These are phyloP conservation scores for Taenioides sp. DNA, from an alignment of 2,797 vertebrate genomes.

Conservation along the genomic window DNA sequence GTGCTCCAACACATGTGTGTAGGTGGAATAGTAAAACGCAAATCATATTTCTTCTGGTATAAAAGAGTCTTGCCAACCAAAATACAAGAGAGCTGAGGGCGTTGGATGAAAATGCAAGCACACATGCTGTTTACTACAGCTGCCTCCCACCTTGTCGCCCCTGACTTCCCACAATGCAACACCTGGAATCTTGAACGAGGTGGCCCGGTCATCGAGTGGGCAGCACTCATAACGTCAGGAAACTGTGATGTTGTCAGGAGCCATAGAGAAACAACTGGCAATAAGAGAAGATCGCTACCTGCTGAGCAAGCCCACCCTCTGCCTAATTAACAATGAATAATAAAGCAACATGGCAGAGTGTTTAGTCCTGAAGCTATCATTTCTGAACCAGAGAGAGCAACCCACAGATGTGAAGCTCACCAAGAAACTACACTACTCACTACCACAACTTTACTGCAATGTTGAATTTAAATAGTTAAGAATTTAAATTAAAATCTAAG, in stretches of 20 bases:
- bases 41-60: slow-evolving; percentile 37
- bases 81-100: slow-evolving; percentile 50
- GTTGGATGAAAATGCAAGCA: slow-evolving; percentile 63
- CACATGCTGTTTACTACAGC: slow-evolving; percentile 76
- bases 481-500: slow-evolving; percentile 30
- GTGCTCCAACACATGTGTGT: slow-evolving; percentile 43
- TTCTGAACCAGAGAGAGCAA: slow-evolving; percentile 10
- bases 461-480: slow-evolving; percentile 11
- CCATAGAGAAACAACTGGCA: slow-evolving; percentile 44
- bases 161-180: slow-evolving; percentile 68
- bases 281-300: slow-evolving; percentile 38
- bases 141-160: slow-evolving; percentile 62
- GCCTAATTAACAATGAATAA: slow-evolving; percentile 47
- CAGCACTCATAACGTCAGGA: slow-evolving; percentile 37
- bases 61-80: slow-evolving; percentile 56
- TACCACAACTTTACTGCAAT: slow-evolving; percentile 4
- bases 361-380: slow-evolving; percentile 28
- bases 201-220: slow-evolving; percentile 49
- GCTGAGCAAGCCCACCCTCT: slow-evolving; percentile 30
- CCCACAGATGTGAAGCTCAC: not conserved
- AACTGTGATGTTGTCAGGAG: slow-evolving; percentile 37
- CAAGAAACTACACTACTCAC: not conserved
- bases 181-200: slow-evolving; percentile 55
- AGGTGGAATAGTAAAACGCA: slow-evolving; percentile 57
- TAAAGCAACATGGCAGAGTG: slow-evolving; percentile 24